These are phyloP conservation scores for Aphelenchoides bicaudatus DNA, from an alignment of 2,888 invertebrate genomes.

Conservation along the genomic window DNA sequence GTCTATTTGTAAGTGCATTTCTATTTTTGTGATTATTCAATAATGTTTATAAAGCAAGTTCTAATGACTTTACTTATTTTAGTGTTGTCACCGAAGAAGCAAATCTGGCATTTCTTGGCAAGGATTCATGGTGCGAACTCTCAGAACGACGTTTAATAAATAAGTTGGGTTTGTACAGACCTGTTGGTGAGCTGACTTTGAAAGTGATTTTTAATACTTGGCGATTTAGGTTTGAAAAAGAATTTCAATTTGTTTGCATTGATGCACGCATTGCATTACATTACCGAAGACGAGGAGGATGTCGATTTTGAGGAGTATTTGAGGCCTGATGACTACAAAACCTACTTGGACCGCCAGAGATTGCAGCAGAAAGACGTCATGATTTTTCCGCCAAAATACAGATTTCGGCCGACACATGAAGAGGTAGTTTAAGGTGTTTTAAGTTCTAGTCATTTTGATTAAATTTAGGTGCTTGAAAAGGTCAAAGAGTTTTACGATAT, in stretches of 20 bases:
- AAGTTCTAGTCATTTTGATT: background rate
- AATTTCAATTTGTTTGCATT: slow-evolving; percentile 9
- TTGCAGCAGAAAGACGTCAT: background rate
- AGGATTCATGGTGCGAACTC: slow-evolving; percentile 7
- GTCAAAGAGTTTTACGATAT: slow-evolving; percentile 12
- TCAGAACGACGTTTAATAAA: slow-evolving; percentile 14
- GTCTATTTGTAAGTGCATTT: too few species aligned
- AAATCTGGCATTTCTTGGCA: slow-evolving; percentile 1
- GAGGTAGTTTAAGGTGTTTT: background rate
- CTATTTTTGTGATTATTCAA: too few species aligned
- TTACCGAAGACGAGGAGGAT: slow-evolving; percentile 18
- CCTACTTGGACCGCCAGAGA: slow-evolving; percentile 7
- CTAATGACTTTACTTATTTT: too few species aligned
- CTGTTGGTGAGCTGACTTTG: slow-evolving; percentile 4
- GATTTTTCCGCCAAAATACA: slow-evolving; percentile 7
- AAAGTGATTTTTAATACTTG: background rate
- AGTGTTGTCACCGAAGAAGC: background rate
- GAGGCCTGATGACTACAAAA: slow-evolving; percentile 10
- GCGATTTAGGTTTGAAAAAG: slow-evolving; percentile 9
- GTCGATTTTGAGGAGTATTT: slow-evolving; percentile 8
- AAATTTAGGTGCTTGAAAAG: slow-evolving; percentile 11
- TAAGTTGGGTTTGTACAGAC: slow-evolving; percentile 1
- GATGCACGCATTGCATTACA: slow-evolving; percentile 11
- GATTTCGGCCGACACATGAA: slow-evolving; percentile 14
- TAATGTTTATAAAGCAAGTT: too few species aligned